Percentiles rank a stretch among this genome's conserved stretches.
These are phyloP conservation scores for Parambassis ranga DNA, from an alignment of 2,797 vertebrate species.

Conservation along the genomic window DNA sequence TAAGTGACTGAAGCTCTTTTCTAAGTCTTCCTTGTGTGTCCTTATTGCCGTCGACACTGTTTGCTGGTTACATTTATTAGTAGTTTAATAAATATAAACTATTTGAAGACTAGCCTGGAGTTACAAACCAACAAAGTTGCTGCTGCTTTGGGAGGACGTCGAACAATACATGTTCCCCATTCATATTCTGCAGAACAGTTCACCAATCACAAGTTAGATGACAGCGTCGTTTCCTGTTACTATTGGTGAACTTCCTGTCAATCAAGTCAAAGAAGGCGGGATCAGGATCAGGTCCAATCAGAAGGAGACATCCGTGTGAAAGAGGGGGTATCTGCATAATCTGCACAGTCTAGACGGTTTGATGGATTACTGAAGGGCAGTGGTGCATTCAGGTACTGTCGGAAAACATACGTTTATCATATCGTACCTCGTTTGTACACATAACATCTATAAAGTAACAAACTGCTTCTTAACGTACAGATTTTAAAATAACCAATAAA, in stretches of 20 bases:
- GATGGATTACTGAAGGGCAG: constrained; percentile 16
- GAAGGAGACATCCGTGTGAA: background rate
- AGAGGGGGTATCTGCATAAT: background rate
- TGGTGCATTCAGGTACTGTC: constrained; percentile 22
- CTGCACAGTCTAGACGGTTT: constrained; percentile 20
- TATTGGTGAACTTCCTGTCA: constrained; percentile 26
- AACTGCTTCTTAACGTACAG: no score
- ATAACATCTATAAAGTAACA: no score
- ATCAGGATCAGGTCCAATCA: constrained; percentile 38
- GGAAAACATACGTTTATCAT: no score
- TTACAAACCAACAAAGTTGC: constrained; percentile 43
- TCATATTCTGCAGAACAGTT: constrained; percentile 25
- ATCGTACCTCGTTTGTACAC: no score
- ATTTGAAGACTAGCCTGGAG: background rate
- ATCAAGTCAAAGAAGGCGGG: background rate
- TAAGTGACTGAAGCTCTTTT: no score
- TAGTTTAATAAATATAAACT: background rate
- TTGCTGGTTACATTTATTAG: background rate
- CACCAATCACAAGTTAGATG: constrained; percentile 60
- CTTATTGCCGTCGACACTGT: background rate
- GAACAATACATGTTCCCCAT: constrained; percentile 62
- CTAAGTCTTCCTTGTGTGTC: background rate
- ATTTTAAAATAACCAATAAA: no score
- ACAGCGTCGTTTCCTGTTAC: accelerated
- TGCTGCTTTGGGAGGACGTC: constrained; percentile 19